These are phyloP conservation scores for Pollachius pollachius DNA, from an alignment of 2,113 vertebrate species.

Conservation along the genomic window DNA sequence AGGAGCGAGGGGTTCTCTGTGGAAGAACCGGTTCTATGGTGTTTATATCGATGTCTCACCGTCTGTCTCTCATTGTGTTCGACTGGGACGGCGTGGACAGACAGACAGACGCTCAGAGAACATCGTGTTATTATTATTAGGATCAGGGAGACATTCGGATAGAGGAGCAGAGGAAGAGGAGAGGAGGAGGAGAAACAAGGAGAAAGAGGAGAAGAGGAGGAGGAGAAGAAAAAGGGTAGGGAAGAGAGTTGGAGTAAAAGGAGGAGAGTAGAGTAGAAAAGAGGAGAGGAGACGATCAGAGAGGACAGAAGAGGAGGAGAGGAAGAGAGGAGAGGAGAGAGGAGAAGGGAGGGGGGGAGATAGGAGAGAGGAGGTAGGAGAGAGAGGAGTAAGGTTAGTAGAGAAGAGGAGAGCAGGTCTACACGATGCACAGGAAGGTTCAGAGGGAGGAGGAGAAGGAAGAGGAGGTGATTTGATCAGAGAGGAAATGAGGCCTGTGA, in stretches of 20 bases:
- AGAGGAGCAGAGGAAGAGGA: background rate
- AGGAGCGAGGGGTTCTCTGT: too few species aligned
- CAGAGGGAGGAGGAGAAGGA: background rate
- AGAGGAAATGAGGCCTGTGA: slow-evolving; percentile 68
- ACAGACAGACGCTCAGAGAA: too few species aligned
- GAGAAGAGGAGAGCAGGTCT: background rate
- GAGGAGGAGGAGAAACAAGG: background rate
- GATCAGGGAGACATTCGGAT: background rate
- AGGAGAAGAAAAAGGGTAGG: background rate
- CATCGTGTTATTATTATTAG: too few species aligned
- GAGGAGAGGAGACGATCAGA: background rate
- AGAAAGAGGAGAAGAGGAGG: background rate
- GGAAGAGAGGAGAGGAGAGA: background rate
- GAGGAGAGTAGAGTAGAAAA: background rate
- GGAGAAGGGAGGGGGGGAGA: background rate
- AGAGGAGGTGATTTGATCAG: slow-evolving; percentile 40
- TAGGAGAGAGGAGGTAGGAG: background rate
- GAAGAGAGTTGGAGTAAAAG: background rate
- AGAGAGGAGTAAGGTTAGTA: background rate
- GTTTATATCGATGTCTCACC: too few species aligned
- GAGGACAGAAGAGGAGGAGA: background rate
- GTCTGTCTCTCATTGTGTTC: too few species aligned
- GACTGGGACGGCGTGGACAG: too few species aligned
- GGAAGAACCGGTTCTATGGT: too few species aligned
- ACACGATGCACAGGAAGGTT: background rate